A percentile compares a stretch with the other conserved stretches of the same genome.
Evolutionary conservation across 2,888 invertebrate genomes (phyloP).

Genomic region (Volucella inflata): DNA sequence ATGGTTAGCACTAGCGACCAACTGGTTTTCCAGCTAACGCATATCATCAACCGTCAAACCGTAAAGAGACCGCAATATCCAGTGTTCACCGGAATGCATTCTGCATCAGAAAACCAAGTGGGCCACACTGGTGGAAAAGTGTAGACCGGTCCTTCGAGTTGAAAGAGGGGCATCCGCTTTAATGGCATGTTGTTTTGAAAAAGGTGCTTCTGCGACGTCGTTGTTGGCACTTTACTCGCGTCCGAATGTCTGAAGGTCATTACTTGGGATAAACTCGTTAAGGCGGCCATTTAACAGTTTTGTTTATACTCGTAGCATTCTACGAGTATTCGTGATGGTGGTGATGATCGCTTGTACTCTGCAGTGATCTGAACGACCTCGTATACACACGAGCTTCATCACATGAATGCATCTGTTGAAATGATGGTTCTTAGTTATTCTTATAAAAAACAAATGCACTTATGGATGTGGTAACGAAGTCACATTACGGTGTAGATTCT

Average conservation of each 20-base stretch:
- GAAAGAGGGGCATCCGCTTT: conserved; percentile 8
- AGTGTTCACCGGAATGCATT: conserved; percentile 65
- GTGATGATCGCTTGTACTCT: conserved; percentile 9
- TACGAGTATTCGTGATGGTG: background rate
- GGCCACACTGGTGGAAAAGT: conserved; percentile 14
- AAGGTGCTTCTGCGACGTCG: conserved; percentile 37
- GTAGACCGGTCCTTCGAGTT: background rate
- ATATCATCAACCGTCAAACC: conserved; percentile 47
- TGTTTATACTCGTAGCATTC: conserved; percentile 22
- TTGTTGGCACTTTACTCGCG: conserved; percentile 19
- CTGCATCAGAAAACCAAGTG: conserved; percentile 21
- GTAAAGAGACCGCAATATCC: conserved; percentile 57
- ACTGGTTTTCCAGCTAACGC: conserved; percentile 62
- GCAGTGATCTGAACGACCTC: conserved; percentile 49
- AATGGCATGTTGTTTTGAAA: conserved; percentile 50
- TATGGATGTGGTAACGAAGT: conserved; percentile 4
- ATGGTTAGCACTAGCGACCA: conserved; percentile 39
- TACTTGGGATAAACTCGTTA: conserved; percentile 58
- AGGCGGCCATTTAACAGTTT: conserved; percentile 52
- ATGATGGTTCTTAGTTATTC: conserved; percentile 28
- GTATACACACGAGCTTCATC: background rate
- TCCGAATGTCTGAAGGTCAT: conserved; percentile 66
- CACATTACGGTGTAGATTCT: background rate
- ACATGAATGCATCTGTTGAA: conserved; percentile 31
- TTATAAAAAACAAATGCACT: conserved; percentile 8